Percentiles rank a stretch among this genome's conserved stretches.
Evolutionary conservation across 37 sponge, comb jelly and placozoan genomes (phyloP).

Genomic region (Ianthella basta): DNA sequence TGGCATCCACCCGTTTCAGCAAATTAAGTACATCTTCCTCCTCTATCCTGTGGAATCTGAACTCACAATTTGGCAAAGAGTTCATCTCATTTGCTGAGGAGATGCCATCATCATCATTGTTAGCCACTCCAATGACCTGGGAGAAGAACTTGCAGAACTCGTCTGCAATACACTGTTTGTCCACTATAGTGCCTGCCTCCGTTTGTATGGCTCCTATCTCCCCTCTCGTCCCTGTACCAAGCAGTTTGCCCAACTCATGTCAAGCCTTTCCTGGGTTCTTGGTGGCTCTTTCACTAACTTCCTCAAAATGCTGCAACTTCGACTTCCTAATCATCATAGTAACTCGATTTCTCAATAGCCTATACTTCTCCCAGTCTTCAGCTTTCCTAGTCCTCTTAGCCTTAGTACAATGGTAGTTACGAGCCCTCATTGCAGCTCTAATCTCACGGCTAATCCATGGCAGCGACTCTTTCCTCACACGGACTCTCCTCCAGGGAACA

Average conservation of each 20-base stretch:
- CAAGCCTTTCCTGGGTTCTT: slow-evolving; percentile 32
- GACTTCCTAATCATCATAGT: not conserved
- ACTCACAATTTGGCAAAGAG: not conserved
- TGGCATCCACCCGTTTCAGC: not conserved
- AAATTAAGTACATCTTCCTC: slow-evolving; percentile 7
- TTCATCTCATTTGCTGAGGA: not conserved
- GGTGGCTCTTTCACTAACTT: not conserved
- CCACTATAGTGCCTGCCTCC: not conserved
- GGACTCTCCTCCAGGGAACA: slow-evolving; percentile 3
- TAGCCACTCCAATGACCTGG: not conserved
- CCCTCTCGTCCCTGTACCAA: not conserved
- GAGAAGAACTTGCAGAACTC: slow-evolving; percentile 25
- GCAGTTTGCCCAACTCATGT: not conserved
- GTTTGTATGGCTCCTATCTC: slow-evolving; percentile 14
- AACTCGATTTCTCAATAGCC: not conserved
- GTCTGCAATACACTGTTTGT: slow-evolving; percentile 11
- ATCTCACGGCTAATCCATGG: slow-evolving; percentile 39
- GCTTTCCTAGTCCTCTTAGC: slow-evolving; percentile 22
- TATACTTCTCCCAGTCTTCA: slow-evolving; percentile 39
- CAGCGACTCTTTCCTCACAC: slow-evolving; percentile 19
- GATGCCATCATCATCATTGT: not conserved
- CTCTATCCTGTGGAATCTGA: slow-evolving; percentile 19
- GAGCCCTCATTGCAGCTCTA: not conserved
- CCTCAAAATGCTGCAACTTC: slow-evolving; percentile 8
- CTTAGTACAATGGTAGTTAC: slow-evolving; percentile 18